Evolutionary conservation across 2,113 vertebrate genomes (phyloP).

Genomic region (Jaculus jaculus): DNA sequence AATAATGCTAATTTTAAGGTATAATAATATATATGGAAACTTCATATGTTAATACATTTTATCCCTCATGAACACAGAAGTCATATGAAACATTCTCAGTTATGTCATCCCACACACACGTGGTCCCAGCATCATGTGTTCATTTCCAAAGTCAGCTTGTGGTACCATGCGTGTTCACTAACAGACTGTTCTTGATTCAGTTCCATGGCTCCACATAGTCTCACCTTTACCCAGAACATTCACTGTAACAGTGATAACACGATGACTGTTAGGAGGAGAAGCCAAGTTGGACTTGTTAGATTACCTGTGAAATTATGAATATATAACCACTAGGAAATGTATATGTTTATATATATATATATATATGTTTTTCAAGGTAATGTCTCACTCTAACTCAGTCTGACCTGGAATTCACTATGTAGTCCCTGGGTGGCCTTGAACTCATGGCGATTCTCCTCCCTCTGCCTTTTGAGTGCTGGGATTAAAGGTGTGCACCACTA

Average conservation of each 20-base stretch:
- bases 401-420: too few species aligned
- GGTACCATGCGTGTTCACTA: too few species aligned
- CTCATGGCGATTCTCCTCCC: too few species aligned
- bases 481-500: too few species aligned
- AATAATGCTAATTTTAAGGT: background rate
- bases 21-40: background rate
- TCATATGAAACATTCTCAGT: background rate
- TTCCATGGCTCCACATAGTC: background rate
- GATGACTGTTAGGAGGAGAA: background rate
- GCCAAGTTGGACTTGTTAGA: background rate
- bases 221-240: background rate
- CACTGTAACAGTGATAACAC: background rate
- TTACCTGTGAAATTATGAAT: background rate
- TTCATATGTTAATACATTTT: background rate
- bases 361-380: too few species aligned
- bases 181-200: too few species aligned
- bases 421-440: too few species aligned
- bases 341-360: too few species aligned
- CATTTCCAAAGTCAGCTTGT: background rate
- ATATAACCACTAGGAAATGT: background rate
- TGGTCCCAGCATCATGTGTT: background rate
- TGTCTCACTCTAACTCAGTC: too few species aligned
- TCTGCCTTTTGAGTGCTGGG: too few species aligned
- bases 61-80: background rate
- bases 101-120: background rate